phyloP scores from a whole-genome alignment of 2,797 vertebrate genomes.

The Platyrinchus mystaceus region DNA sequence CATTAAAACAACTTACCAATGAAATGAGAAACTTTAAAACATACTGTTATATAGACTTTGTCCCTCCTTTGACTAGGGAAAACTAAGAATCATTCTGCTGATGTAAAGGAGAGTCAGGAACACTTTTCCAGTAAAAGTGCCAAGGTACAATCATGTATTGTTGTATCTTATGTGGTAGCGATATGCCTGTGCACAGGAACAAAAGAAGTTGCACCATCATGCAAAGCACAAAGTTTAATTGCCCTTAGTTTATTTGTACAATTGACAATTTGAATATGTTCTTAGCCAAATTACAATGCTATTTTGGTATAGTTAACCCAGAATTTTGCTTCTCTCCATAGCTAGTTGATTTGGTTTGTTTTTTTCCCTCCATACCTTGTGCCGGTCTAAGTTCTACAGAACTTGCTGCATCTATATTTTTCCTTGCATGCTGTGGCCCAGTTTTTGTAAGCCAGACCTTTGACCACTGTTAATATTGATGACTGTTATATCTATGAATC shows the following conservation, averaged over 20 bases:
- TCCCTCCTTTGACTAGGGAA: not conserved
- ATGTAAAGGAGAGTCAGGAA: not conserved
- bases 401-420: not conserved
- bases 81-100: not conserved
- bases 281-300: not conserved
- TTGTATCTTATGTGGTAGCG: not conserved
- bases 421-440: not conserved
- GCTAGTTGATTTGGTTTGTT: not conserved
- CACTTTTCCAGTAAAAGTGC: not conserved
- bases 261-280: not conserved
- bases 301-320: not conserved
- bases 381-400: not conserved
- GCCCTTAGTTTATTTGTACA: not conserved
- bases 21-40: not conserved
- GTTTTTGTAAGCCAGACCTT: not conserved
- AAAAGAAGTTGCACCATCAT: not conserved
- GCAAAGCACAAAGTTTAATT: not conserved
- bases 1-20: not conserved
- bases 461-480: not conserved
- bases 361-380: not conserved
- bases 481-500: not conserved
- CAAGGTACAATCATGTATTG: not conserved
- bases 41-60: not conserved
- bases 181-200: not conserved
- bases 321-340: not conserved